Base-by-base conservation (phyloP, 1,140 invertebrate species). In the Amphibalanus amphitrite region DNA sequence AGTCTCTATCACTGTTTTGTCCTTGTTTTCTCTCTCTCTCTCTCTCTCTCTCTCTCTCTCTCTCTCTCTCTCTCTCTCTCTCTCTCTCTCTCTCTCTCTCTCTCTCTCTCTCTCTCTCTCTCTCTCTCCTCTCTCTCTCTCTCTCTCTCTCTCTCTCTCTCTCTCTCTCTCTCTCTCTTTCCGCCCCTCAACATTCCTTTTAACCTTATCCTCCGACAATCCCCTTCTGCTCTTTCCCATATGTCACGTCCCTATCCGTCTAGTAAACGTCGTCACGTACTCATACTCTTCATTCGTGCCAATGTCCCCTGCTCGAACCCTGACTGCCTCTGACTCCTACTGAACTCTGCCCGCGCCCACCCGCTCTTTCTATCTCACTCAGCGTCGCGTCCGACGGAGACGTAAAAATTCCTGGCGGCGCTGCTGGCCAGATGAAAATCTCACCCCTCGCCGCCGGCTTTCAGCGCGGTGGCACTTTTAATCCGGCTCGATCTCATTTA, bases 21-120 rank as follows among this genome's bases (percentile, higher is more conserved):
- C 26, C 25, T 68, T 69, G 29, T 38, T 38, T 28, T 69, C 38
- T 73, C 20, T 28, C 68, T 47, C 71, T 47, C 47, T 59, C 71
- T 73, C 33, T 67, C 64, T 26, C 28, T 28, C 23, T 25, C 23
- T 70, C 23, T 25, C 30, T 69, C 38, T 69, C 23, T 69, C 69
- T 33, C 30, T 70, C 69, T 70, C 29, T 29, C 29, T 70, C 69
- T 70, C 29, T 29, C 20, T 70, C 25, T n/a, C 29, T 70, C 6
- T 70, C 29, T 8, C 20, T 70, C 25, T 70, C 4, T 70, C 69
- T 70, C 20, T 29, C 29, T 29, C 29, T 29, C 69, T 70, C 29
- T 33, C 29, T 70, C 69, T 70, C 20, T 4, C 29, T 10, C 69
- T 70, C 29, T 29, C 29, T 70, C 25, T n/a, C 29, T 29, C 23